These are phyloP conservation scores for Myathropa florea DNA, from an alignment of 2,888 invertebrate species.

Conservation along the genomic window DNA sequence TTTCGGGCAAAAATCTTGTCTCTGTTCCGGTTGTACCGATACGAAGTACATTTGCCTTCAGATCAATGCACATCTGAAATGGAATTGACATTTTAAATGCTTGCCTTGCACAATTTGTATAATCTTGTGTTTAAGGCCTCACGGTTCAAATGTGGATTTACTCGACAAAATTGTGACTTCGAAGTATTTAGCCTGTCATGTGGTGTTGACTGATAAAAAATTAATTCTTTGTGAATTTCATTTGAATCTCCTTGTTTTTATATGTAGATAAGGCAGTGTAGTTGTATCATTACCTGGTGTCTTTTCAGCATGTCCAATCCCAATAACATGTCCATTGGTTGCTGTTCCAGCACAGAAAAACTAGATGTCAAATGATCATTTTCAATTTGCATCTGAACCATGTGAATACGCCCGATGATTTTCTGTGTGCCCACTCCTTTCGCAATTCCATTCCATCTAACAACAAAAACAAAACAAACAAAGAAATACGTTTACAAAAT, in stretches of 20 bases:
- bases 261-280: no score
- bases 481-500: neutral
- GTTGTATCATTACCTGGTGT: conserved; percentile 96
- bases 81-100: neutral
- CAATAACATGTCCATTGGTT: conserved; percentile 98
- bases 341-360: conserved; percentile 97
- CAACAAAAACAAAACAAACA: conserved; percentile 14
- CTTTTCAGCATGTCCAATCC: conserved; percentile 98
- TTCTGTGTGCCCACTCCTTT: conserved; percentile 98
- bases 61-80: conserved; percentile 91
- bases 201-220: no score
- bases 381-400: conserved; percentile 98
- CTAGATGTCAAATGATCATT: conserved; percentile 96
- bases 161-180: neutral
- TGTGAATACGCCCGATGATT: conserved; percentile 97
- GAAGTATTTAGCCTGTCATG: no score
- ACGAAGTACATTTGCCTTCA: conserved; percentile 91
- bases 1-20: conserved; percentile 89
- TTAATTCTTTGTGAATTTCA: no score
- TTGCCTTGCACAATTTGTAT: neutral
- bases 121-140: neutral
- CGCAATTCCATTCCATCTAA: conserved; percentile 95
- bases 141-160: neutral
- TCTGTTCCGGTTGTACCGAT: conserved; percentile 97
- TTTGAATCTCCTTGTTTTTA: no score